Evolutionary conservation across 2,888 invertebrate genomes (phyloP), one percentile per base, ranked within the genome.

Genomic region (Blastobasis lacticolella): DNA sequence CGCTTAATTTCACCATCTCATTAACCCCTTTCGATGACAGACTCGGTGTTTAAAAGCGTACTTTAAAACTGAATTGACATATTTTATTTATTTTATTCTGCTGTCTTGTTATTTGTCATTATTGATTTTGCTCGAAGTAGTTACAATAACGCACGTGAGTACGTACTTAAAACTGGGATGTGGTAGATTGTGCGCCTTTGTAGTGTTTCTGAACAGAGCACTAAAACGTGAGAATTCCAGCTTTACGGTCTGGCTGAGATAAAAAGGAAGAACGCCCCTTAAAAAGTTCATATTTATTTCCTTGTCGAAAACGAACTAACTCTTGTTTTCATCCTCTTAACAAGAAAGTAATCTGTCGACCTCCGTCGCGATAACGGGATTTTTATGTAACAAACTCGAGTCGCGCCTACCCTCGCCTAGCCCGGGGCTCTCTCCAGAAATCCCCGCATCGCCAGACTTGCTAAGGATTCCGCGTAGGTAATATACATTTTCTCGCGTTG

Each of bases 341-440:
- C 88, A 85, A 83, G 87, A 83, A 85, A 86, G 83, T 87, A 87
- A 87, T 87, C 85, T 87, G 84, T 84, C 82, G 84, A 81, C 83
- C 79, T 79, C 75, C 78, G 78, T 78, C 73, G 82, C 81, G 83
- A 84, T 86, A 87, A 85, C 86, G 75, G 81, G 78, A 87, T 88
- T 88, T 87, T 88, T 88, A 82, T 88, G 85, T 87, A 78, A 83
- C 84, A 84, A 85, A 80, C 81, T 78, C 75, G 75, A 79, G 73
- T 85, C 79, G 78, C 85, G 85, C 86, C 86, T 82, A 78, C 86
- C 85, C 85, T 86, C 76, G 80, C 83, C 83, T 87, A 82, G 87
- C 88, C 85, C 52, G 73, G 56, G 87, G 88, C 82, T 75, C 74
- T 75, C 69, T 77, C 73, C 69, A 77, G 77, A 82, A 84, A 81